Conservation (phyloP, 1,140 invertebrate genomes). For the Sitobion miscanthi region DNA sequence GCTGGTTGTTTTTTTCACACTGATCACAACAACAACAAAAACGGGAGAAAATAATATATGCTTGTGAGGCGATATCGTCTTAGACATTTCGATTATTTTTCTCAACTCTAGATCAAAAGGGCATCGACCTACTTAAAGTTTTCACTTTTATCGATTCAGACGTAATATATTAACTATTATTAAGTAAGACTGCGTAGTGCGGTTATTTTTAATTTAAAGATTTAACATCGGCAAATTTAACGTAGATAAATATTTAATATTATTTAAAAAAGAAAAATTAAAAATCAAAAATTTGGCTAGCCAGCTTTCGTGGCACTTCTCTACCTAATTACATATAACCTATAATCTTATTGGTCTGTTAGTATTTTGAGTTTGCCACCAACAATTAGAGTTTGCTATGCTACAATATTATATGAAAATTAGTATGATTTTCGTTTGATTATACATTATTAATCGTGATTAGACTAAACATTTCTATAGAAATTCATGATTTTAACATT, state of each 20-base stretch:
- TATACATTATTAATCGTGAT: too few species aligned
- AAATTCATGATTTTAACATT: neutral
- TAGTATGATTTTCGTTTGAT: too few species aligned
- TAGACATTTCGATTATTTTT: neutral
- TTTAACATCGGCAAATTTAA: neutral
- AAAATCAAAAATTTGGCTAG: too few species aligned
- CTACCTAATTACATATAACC: too few species aligned
- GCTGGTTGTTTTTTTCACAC: neutral
- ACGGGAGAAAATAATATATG: too few species aligned
- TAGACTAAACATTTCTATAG: neutral
- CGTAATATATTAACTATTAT: neutral
- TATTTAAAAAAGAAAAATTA: neutral
- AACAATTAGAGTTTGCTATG: too few species aligned
- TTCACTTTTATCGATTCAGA: neutral
- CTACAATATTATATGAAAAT: neutral
- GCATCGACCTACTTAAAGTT: conserved; percentile 1
- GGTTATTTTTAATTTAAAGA: neutral
- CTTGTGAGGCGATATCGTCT: neutral
- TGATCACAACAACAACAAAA: neutral
- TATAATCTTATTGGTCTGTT: too few species aligned
- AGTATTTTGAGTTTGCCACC: too few species aligned
- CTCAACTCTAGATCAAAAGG: neutral
- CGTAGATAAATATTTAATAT: neutral
- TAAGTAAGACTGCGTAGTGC: neutral
- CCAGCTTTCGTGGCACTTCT: too few species aligned